Evolutionary conservation across 2,888 invertebrate genomes (phyloP).

Genomic region (Calliopum simillimum): DNA sequence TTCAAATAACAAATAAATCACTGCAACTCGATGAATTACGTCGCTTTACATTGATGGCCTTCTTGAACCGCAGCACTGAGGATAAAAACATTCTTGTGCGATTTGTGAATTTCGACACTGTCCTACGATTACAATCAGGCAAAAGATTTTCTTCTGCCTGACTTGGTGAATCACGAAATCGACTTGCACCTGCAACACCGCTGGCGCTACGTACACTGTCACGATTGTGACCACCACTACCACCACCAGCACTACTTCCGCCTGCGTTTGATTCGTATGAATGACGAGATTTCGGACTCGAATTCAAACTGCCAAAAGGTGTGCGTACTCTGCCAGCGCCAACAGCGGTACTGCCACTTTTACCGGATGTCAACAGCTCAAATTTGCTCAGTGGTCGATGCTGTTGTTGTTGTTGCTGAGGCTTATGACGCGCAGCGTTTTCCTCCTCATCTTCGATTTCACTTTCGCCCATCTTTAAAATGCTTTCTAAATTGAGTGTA

Average conservation of each 20-base stretch:
- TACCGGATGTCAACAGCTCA: conserved; percentile 53
- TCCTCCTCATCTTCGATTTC: conserved; percentile 67
- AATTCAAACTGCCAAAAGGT: conserved; percentile 50
- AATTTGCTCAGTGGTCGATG: conserved; percentile 53
- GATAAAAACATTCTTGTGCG: conserved; percentile 64
- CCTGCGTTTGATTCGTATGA: conserved; percentile 49
- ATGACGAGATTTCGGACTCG: conserved; percentile 55
- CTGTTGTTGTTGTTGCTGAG: conserved; percentile 29
- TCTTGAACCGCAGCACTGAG: conserved; percentile 65
- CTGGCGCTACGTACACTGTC: conserved; percentile 24
- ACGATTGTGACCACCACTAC: conserved; percentile 15
- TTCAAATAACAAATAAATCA: conserved; percentile 66
- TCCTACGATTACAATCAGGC: conserved; percentile 57
- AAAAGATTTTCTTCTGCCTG: conserved; percentile 43
- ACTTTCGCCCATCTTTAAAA: conserved; percentile 66
- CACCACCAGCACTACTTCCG: conserved; percentile 37
- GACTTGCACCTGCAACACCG: conserved; percentile 4
- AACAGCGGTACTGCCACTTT: conserved; percentile 40
- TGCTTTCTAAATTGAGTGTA: conserved; percentile 63
- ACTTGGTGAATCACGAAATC: conserved; percentile 35
- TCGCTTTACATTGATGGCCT: conserved; percentile 60
- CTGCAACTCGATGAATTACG: conserved; percentile 65
- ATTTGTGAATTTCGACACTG: conserved; percentile 63
- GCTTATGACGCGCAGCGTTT: conserved; percentile 19
- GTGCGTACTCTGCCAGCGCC: conserved; percentile 39